Evolutionary conservation across 2,797 vertebrate species (phyloP).

Genomic region (Anniella stebbinsi): DNA sequence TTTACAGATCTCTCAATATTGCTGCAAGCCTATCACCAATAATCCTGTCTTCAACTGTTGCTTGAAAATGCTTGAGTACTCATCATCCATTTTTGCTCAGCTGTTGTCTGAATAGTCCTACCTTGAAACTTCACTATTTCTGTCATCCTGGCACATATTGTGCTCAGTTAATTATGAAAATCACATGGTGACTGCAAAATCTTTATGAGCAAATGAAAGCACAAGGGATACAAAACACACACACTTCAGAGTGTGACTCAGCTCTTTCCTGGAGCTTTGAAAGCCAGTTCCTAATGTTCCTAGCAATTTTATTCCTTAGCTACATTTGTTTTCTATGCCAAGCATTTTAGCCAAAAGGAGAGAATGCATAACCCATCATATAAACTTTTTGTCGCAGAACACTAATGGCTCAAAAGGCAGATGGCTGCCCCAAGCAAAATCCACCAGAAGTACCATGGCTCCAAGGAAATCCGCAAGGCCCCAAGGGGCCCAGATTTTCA

Average conservation of each 20-base stretch:
- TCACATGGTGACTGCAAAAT: constrained; percentile 52
- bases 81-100: constrained; percentile 48
- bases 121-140: constrained; percentile 23
- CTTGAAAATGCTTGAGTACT: not conserved
- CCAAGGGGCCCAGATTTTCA: no score
- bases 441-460: no score
- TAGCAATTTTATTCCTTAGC: constrained; percentile 37
- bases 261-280: constrained; percentile 28
- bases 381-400: not conserved
- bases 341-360: constrained; percentile 28
- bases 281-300: constrained; percentile 26
- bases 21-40: constrained; percentile 38
- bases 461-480: no score
- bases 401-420: not conserved
- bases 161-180: constrained; percentile 58
- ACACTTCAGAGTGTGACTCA: constrained; percentile 8
- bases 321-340: constrained; percentile 40
- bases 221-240: constrained; percentile 15
- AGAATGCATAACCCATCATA: not conserved
- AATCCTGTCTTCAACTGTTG: accelerated
- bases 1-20: constrained; percentile 24
- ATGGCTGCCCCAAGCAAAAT: no score
- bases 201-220: constrained; percentile 62
- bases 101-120: constrained; percentile 28
- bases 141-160: constrained; percentile 40